Percentiles rank a stretch among this genome's conserved stretches.
phyloP scores from a whole-genome alignment of 2,888 invertebrate genomes.

The Gryllus longicercus region DNA sequence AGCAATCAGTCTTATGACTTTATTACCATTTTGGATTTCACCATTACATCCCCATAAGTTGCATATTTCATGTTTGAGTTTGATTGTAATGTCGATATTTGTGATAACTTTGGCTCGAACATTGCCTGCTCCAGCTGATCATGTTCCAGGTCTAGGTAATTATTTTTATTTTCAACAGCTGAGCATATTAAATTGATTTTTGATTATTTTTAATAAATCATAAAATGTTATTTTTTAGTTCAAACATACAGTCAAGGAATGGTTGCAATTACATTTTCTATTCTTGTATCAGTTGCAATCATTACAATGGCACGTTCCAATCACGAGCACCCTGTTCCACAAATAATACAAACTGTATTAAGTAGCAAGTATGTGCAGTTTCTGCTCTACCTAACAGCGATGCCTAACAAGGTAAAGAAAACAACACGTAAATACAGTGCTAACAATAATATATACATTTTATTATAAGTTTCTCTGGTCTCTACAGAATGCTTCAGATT shows the following conservation, averaged over 20 bases:
- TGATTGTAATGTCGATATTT: conserved; percentile 24
- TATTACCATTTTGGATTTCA: conserved; percentile 29
- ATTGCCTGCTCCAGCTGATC: conserved; percentile 28
- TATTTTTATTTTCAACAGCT: background rate
- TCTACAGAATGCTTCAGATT: background rate
- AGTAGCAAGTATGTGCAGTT: background rate
- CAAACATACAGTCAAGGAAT: conserved; percentile 24
- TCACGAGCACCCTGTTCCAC: conserved; percentile 17
- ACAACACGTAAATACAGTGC: too few relatives aligned
- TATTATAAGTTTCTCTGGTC: background rate
- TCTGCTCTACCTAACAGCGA: background rate
- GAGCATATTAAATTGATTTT: background rate
- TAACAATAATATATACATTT: too few relatives aligned
- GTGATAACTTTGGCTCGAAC: background rate
- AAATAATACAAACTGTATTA: background rate
- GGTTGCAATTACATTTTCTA: conserved; percentile 21
- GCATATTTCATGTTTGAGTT: conserved; percentile 20
- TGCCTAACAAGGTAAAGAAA: background rate
- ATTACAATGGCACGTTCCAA: conserved; percentile 25
- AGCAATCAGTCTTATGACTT: conserved; percentile 23
- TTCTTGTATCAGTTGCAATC: conserved; percentile 23
- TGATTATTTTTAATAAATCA: too few relatives aligned
- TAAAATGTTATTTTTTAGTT: conserved; percentile 3
- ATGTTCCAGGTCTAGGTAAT: conserved; percentile 29
- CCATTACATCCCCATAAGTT: conserved; percentile 23